Evolutionary conservation across 2,888 invertebrate species (phyloP), one percentile per base, ranked within the genome.

Genomic region (Harmothoe impar): DNA sequence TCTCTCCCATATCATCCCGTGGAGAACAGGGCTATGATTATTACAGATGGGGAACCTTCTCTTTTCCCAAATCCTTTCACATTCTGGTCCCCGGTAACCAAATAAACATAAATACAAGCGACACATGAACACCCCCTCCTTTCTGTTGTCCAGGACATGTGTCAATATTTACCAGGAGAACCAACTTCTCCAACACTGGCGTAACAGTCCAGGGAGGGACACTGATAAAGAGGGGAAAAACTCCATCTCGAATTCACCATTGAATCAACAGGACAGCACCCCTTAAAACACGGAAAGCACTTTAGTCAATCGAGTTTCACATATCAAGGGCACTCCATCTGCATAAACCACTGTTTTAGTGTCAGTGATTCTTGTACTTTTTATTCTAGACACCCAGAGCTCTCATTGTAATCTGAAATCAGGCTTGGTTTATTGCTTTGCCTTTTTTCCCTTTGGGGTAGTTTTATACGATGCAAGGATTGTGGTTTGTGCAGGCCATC

Each of bases 121-220:
- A 43, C 43, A 43, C 43, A n/a, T 62, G 62, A n/a, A 62, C 62
- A 62, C 62, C 23, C 62, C 3, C n/a, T n/a, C 62, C 62, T 12
- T 1, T 62, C n/a, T n/a, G 23, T n/a, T n/a, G 23, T n/a, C 62
- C 62, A 62, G 62, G 62, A 5, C 20, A n/a, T 20, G 0, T 20
- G 62, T 62, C 62, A 62, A 62, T 62, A 62, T 62, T 62, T 62
- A 62, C 62, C n/a, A 62, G 15, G 62, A n/a, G n/a, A 62, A 20
- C 62, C 62, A 5, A 62, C 20, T n/a, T 43, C 43, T 43, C 23
- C 62, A 62, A 7, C 62, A 20, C 7, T 5, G 23, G 62, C 20
- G 23, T 62, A 20, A 62, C 23, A 20, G 23, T 62, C 62, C 62
- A 62, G 20, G 62, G 62, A 62, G n/a, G n/a, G 62, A 62, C n/a